A percentile compares a stretch with the other conserved stretches of the same genome.
phyloP scores from a whole-genome alignment of 2,797 vertebrate genomes.

The Sebastes melanostomus region DNA sequence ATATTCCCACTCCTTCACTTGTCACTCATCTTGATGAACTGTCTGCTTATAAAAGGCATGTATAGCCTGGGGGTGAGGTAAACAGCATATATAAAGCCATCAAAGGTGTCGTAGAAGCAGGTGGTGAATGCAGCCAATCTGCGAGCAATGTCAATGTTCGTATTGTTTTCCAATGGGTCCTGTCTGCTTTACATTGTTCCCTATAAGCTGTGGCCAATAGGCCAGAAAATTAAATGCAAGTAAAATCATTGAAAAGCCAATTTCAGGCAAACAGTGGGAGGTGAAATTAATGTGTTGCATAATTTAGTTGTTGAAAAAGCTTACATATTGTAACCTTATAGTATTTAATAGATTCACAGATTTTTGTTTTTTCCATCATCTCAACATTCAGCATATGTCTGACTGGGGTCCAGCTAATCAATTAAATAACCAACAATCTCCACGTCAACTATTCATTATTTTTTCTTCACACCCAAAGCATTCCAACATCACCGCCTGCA shows the following conservation, averaged over 20 bases:
- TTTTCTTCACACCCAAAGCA: conserved; percentile 4
- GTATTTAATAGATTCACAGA: neutral
- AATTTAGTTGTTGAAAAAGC: neutral
- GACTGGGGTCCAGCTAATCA: conserved; percentile 2
- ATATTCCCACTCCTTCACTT: conserved; percentile 41
- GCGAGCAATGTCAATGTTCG: neutral
- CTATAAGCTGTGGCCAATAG: neutral
- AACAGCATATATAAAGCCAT: conserved; percentile 32
- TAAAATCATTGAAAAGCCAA: neutral
- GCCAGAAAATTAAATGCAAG: neutral
- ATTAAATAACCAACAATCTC: conserved; percentile 31
- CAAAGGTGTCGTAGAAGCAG: conserved; percentile 32
- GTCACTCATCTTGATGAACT: conserved; percentile 47
- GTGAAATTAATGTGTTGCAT: neutral
- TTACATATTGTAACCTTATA: neutral
- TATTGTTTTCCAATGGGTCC: neutral
- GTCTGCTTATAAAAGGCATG: conserved; percentile 25
- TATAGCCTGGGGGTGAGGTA: conserved; percentile 27
- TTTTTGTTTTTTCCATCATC: neutral
- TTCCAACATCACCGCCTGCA: neutral
- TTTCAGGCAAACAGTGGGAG: neutral
- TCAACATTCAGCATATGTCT: neutral
- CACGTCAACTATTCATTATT: conserved; percentile 27
- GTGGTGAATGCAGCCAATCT: conserved; percentile 31
- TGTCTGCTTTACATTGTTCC: neutral